Conservation (phyloP, 2,113 vertebrate genomes). For the Pycnonotus jocosus region DNA sequence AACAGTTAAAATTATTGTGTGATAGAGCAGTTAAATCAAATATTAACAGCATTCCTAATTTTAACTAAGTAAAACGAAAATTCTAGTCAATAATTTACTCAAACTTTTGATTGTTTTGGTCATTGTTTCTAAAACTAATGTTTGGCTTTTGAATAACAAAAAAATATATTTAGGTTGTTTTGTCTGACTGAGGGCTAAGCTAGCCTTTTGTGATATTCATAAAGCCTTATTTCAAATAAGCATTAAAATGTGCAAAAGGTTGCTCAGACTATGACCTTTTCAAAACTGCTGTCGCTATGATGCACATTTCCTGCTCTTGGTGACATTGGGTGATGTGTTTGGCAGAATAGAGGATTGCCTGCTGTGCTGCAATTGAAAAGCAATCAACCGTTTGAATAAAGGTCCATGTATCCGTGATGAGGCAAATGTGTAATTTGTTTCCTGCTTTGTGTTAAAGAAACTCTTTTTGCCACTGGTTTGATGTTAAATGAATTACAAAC, state of each 20-base stretch:
- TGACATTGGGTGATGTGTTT: background rate
- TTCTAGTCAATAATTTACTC: background rate
- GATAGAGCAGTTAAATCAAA: background rate
- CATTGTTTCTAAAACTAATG: background rate
- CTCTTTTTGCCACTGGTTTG: background rate
- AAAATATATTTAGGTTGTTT: background rate
- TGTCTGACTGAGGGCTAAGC: background rate
- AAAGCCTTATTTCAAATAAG: background rate
- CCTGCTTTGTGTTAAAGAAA: background rate
- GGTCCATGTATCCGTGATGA: background rate
- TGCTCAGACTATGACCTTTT: constrained; percentile 21
- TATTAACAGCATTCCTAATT: background rate
- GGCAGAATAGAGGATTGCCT: background rate
- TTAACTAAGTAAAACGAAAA: background rate
- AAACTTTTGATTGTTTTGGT: background rate
- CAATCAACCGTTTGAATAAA: constrained; percentile 1
- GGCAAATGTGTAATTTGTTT: background rate
- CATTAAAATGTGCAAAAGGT: background rate
- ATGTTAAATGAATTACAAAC: background rate
- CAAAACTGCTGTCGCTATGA: background rate
- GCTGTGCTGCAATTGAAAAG: background rate
- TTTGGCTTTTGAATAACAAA: background rate
- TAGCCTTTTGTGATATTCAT: background rate
- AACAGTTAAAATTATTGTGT: background rate
- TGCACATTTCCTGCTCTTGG: background rate